phyloP scores from a whole-genome alignment of 1,140 invertebrate species.

The Tetramorium alpestre region DNA sequence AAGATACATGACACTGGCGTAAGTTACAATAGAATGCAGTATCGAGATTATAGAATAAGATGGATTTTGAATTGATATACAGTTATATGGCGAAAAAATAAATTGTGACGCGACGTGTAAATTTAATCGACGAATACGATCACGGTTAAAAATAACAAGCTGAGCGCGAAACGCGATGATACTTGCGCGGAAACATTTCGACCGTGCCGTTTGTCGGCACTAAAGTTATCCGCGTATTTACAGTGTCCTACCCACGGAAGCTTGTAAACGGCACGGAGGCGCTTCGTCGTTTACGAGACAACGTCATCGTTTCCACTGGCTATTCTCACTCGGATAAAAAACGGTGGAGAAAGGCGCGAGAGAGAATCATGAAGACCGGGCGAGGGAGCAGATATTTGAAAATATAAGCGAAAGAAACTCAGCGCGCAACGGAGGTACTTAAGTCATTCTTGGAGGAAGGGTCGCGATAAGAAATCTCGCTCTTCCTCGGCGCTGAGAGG shows the following conservation, averaged over 20 bases:
- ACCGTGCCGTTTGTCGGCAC: not conserved
- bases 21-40: not conserved
- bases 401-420: slow-evolving; percentile 52
- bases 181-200: not conserved
- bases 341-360: not conserved
- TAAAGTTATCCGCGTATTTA: slow-evolving; percentile 39
- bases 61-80: not conserved
- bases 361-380: not conserved
- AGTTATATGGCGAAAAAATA: not conserved
- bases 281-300: slow-evolving; percentile 32
- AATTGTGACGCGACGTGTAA: not conserved
- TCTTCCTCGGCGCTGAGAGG: not conserved
- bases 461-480: slow-evolving; percentile 26
- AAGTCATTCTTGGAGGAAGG: not conserved
- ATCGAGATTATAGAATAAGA: not conserved
- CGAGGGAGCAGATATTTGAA: slow-evolving; percentile 32
- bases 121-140: not conserved
- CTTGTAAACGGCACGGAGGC: slow-evolving; percentile 2
- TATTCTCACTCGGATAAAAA: not conserved
- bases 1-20: not conserved
- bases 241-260: slow-evolving; percentile 16
- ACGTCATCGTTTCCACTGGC: not conserved
- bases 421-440: slow-evolving; percentile 37
- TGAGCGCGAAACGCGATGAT: not conserved
- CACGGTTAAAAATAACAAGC: not conserved